These are phyloP conservation scores for Galaxias olidus DNA, from an alignment of 2,797 vertebrate species.

Conservation along the genomic window DNA sequence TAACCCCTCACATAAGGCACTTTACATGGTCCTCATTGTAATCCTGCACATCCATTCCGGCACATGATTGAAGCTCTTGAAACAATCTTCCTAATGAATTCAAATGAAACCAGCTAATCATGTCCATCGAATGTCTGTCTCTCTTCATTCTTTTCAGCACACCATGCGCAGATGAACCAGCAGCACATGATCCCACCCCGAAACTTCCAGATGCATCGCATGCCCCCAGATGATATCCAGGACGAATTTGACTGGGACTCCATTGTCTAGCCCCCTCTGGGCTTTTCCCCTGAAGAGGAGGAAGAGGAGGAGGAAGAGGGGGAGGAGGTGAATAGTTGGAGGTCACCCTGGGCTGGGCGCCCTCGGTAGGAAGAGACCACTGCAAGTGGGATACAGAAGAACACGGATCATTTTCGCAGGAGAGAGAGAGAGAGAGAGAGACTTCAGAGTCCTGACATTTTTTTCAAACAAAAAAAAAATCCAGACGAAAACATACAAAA, in stretches of 20 bases:
- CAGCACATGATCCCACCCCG: conserved; percentile 90
- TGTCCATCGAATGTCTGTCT: neutral
- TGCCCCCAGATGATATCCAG: conserved; percentile 90
- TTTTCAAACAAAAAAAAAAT: conserved; percentile 63
- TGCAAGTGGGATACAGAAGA: conserved; percentile 54
- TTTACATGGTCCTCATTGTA: no score
- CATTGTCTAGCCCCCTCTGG: conserved; percentile 80
- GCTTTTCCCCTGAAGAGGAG: conserved; percentile 38
- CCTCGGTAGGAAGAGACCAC: conserved; percentile 4
- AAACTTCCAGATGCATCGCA: conserved; percentile 90
- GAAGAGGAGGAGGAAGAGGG: conserved; percentile 55
- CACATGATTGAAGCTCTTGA: no score
- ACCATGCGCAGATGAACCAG: conserved; percentile 89
- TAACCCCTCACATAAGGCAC: no score
- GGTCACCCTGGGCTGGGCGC: conserved; percentile 52
- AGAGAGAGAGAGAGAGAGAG: conserved; percentile 50
- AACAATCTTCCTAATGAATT: no score
- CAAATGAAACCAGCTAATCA: no score
- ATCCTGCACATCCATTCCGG: no score
- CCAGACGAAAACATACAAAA: conserved; percentile 63
- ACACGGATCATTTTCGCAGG: conserved; percentile 56
- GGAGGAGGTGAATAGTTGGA: conserved; percentile 50
- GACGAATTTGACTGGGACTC: conserved; percentile 96
- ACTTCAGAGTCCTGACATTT: conserved; percentile 74
- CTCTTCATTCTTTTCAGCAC: conserved; percentile 66